Base-by-base conservation (phyloP, 2,888 invertebrate species). In the Himalopsyche japonica region DNA sequence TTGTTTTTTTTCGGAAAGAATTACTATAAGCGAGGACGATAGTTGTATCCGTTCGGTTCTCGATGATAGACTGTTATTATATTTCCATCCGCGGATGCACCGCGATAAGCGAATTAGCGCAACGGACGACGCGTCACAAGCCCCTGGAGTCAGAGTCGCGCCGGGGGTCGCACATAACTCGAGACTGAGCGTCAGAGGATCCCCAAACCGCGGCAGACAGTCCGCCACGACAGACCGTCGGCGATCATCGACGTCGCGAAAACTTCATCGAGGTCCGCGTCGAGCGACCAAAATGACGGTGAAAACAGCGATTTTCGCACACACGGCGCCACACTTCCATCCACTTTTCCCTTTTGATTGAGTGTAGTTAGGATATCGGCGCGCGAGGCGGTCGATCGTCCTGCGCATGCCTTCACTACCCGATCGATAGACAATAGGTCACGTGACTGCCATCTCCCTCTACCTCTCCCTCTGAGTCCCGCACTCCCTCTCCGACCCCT, bases 331-430 rank as follows among this genome's bases (percentile, higher is more conserved):
- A 27, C 70, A 70, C 70, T 70, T 70, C 70, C 70, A 70, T 70
- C 70, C 70, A 27, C 70, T 70, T 70, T 70, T 70, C 70, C 30
- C 70, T 70, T 70, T 70, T 70, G 70, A 70, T 70, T 70, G 70
- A 70, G 70, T 70, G 70, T 70, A 70, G 30, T 70, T 70, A 27
- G 70, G 12, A 70, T 70, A 27, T 70, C 70, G 70, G 70, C 70
- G 70, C 70, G 70, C 70, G 70, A 30, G 70, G 78, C 79, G 87
- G 85, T 84, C 86, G 86, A 86, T 86, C 84, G 27, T 18, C 20
- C 88, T 89, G 91, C 92, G 91, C 86, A 83, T 82, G 86, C 91
- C 88, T 88, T 87, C 85, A 84, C 84, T 81, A 48, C 64, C 82
- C 80, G 82, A 84, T 86, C 85, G 86, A 85, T 85, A 86, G 49